Evolutionary conservation across 2,113 vertebrate genomes (phyloP), one percentile per base, ranked within the genome.

Genomic region (Empidonax alnorum): DNA sequence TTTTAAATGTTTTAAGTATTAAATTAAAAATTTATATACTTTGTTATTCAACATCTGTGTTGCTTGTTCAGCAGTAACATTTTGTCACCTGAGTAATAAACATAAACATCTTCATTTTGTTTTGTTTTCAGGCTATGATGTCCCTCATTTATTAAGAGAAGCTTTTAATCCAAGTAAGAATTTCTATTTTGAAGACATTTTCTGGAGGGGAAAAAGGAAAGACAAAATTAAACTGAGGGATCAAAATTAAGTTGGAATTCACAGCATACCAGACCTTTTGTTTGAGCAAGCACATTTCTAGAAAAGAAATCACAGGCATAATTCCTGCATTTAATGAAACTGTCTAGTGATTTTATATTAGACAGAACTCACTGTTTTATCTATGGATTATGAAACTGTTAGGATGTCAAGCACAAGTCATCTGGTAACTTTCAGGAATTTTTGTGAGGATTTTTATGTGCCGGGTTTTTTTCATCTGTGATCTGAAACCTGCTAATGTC

Each of bases 401-500:
- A 47, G 16, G 33, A 42, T 79, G 22, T 44, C 52, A 75, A 61
- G 33, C 39, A 71, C 20, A 87, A 73, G 37, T 35, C 49, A 68
- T 0, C 23, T 28, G 46, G 33, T 35, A 46, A 53, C 15, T 80
- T 71, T 83, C 72, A 56, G 55, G 24, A 83, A 77, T 69, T 76
- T 55, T 56, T 75, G 55, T 53, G 44, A 39, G n/a, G 24, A 37
- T 62, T 71, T 73, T 47, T 71, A 20, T 21, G 7, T 42, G 31
- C 8, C 35, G 18, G 7, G 16, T 1, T 35, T 41, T 90, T 71
- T 47, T n/a, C 3, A 2, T 2, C 33, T 1, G 1, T 35, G 24
- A 59, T 9, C 27, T 58, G 46, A 81, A 20, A 18, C 27, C 27
- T 42, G 41, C 12, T n/a, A 35, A 63, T 18, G n/a, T 20, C 59